Evolutionary conservation across 1,140 invertebrate genomes (phyloP).

Genomic region (Panulirus ornatus): DNA sequence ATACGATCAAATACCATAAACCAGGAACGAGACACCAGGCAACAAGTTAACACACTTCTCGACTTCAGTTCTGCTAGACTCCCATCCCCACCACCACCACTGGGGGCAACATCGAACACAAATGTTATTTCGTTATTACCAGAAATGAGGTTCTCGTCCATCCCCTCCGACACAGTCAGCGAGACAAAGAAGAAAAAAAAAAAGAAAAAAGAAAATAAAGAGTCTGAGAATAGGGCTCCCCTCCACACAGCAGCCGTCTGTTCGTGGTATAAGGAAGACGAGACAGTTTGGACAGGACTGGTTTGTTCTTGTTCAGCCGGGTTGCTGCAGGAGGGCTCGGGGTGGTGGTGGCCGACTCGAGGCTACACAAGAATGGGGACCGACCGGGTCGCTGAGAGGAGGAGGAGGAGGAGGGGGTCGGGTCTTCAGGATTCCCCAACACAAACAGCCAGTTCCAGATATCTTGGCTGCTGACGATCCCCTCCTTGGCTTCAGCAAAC

Average conservation of each 20-base stretch:
- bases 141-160: background rate
- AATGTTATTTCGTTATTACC: background rate
- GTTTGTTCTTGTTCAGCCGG: constrained; percentile 57
- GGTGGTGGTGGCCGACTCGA: background rate
- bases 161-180: background rate
- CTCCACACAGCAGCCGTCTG: constrained; percentile 35
- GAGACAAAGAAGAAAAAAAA: background rate
- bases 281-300: constrained; percentile 52
- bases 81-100: background rate
- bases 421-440: background rate
- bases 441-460: constrained; percentile 5
- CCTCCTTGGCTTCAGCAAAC: background rate
- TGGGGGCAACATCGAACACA: background rate
- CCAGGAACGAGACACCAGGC: too few relatives aligned
- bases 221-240: constrained; percentile 19
- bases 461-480: background rate
- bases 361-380: background rate
- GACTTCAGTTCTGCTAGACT: too few relatives aligned
- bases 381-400: constrained; percentile 10
- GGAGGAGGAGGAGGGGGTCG: background rate
- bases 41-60: too few relatives aligned
- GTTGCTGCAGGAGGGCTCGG: constrained; percentile 5
- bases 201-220: constrained; percentile 14
- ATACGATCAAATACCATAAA: too few relatives aligned
- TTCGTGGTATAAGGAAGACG: background rate